Conservation (phyloP, 2,888 invertebrate species). For the Muscina levida region DNA sequence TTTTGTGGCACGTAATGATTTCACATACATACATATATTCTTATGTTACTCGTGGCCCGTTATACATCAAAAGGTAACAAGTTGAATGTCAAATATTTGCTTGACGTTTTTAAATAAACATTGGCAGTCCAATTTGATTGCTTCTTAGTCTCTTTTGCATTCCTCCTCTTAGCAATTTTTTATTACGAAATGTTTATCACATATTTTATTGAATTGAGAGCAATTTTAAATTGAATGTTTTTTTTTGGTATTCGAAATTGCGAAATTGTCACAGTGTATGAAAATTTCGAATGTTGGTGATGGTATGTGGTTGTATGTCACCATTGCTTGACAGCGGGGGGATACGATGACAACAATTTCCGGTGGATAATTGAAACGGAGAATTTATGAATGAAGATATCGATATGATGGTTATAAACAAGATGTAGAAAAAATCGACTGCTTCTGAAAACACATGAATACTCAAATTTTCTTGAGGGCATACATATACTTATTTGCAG, state of each 20-base stretch:
- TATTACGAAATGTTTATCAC: slow-evolving; percentile 8
- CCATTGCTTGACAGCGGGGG: not conserved
- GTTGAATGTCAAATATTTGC: slow-evolving; percentile 56
- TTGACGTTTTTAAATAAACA: slow-evolving; percentile 45
- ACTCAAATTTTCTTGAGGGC: too few species aligned
- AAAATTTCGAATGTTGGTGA: slow-evolving; percentile 2
- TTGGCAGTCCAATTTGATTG: slow-evolving; percentile 45
- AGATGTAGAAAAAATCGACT: too few species aligned
- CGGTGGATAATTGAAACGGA: slow-evolving; percentile 58
- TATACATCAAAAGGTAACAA: slow-evolving; percentile 62
- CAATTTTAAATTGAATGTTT: slow-evolving; percentile 50
- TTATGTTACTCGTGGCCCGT: slow-evolving; percentile 21
- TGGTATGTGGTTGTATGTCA: slow-evolving; percentile 16
- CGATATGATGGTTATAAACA: slow-evolving; percentile 39
- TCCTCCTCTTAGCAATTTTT: not conserved
- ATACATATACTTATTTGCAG: too few species aligned
- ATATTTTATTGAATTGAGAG: slow-evolving; percentile 48
- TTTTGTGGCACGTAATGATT: slow-evolving; percentile 43
- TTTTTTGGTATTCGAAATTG: not conserved
- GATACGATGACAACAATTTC: slow-evolving; percentile 57
- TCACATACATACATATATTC: slow-evolving; percentile 15
- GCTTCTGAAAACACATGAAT: too few species aligned
- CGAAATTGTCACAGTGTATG: slow-evolving; percentile 34
- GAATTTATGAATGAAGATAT: slow-evolving; percentile 25
- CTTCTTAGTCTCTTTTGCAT: slow-evolving; percentile 2